Conservation (phyloP, 2,797 vertebrate species). For the Thamnophis elegans region DNA sequence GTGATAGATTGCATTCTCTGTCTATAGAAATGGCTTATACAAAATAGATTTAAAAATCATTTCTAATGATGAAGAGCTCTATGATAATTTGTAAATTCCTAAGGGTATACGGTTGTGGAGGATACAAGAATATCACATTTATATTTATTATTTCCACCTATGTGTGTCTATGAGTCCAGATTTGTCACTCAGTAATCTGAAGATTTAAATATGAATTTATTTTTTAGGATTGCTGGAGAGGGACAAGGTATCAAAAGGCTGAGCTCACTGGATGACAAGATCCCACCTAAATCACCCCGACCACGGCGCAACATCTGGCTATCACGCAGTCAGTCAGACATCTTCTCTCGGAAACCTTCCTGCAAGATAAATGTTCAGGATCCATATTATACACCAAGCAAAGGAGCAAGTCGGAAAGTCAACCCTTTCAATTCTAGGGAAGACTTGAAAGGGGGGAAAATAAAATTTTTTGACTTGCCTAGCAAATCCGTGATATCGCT, state of each 20-base stretch:
- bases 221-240: conserved; percentile 79
- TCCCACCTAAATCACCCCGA: conserved; percentile 90
- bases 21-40: neutral
- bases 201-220: conserved; percentile 29
- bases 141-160: conserved; percentile 9
- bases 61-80: neutral
- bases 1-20: neutral
- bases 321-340: conserved; percentile 95
- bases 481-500: conserved; percentile 96
- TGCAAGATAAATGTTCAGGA: conserved; percentile 90
- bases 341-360: conserved; percentile 88
- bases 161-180: conserved; percentile 20
- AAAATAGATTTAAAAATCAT: neutral
- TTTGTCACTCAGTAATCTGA: neutral
- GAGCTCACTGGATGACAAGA: conserved; percentile 90
- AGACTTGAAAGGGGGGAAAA: conserved; percentile 94
- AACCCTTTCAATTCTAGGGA: conserved; percentile 97
- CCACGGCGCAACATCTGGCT: conserved; percentile 91
- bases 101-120: neutral
- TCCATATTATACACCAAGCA: conserved; percentile 85
- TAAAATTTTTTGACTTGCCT: conserved; percentile 94
- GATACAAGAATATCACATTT: neutral
- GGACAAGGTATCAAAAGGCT: conserved; percentile 86
- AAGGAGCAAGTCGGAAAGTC: conserved; percentile 78
- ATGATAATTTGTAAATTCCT: conserved; percentile 25